Base-by-base conservation (phyloP, 1,140 invertebrate genomes). In the Ectropis grisescens region DNA sequence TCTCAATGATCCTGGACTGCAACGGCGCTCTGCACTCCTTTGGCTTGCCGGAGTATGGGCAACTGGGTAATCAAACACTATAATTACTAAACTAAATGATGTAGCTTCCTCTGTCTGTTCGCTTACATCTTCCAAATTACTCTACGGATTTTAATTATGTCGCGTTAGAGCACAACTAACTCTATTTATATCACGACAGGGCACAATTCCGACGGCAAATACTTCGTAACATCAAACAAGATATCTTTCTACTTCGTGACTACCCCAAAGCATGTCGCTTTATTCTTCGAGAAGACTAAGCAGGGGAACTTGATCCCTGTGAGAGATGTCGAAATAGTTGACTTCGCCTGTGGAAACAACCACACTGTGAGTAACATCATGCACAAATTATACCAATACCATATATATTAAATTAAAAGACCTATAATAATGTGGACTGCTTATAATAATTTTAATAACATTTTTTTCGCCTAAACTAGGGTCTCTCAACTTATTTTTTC, bases 191-290 rank as follows among this genome's bases (percentile, higher is more conserved):
- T n/a, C n/a, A n/a, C n/a, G n/a, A 5, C 57, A 90, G 93, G 94
- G 30, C 94, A 97, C 70, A 97, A 97, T 56, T 93, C 93, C 3
- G 95, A 97, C 80, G 95, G 94, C 11, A 94, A 96, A 74, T 97
- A 94, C 58, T 96, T 98, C 69, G 89, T 95, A 25, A 94, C 92
- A 9, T 91, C 89, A 41, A 95, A 90, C 14, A 97, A 96, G 62
- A 82, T 97, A 46, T 90, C 90, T 41, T 97, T 89, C 82, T 89
- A 93, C 58, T 95, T 90, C 74, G 93, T 96, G 69, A 89, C 90
- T 33, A 84, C 86, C 10, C 95, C 96, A 2, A 93, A 95, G 55
- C 87, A 91, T 46, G 89, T 98, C 14, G 87, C 91, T 5, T 83
- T 93, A 1, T 98, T 92, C 58, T 91, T 97, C 37, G 95, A 97